Evolutionary conservation across 2,888 invertebrate species (phyloP), one percentile per base, ranked within the genome.

Genomic region (Drosophila nigricruria): DNA sequence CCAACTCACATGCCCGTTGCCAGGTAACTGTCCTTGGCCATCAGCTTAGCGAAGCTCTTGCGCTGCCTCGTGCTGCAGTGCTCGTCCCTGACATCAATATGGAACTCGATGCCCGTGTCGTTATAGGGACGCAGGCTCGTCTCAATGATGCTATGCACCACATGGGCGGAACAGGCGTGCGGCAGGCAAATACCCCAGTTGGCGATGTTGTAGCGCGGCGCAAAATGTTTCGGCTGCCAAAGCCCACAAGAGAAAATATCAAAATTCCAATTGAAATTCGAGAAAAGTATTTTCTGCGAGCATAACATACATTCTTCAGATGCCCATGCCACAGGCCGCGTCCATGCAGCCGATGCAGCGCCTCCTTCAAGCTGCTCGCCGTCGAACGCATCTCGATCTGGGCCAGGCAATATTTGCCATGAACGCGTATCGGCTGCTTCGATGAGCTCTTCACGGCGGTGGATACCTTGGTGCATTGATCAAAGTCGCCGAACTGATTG

Each of bases 111-210:
- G 42, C 95, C 94, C 14, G 94, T 92, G 0, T 94, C 94, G 69
- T 94, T 94, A 87, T 95, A 95, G 49, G 94, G 94, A 54, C 94
- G 93, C 74, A 96, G 88, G 58, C 95, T 94, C 68, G 94, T 94
- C 76, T 94, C 94, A 73, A 96, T 89, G 70, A 95, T 92, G 40
- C 90, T 79, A 9, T 86, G 89, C 2, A 92, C 90, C 20, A 95
- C 95, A 82, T 95, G 94, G 49, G 94, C 93, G 23, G 94, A 93
- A 89, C 96, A 96, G 12, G 94, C 94, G 5, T 95, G 94, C 1
- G 96, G 96, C 53, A 96, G 93, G 88, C 96, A 96, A 23, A 96
- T 91, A 1, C 95, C 96, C 96, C 96, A 96, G 85, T 95, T 95
- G 76, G 95, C 93, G 73, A 95, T 95, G 27, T 95, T 95, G 92